phyloP scores from a whole-genome alignment of 2,888 invertebrate species.

The Odontocolon sp. region DNA sequence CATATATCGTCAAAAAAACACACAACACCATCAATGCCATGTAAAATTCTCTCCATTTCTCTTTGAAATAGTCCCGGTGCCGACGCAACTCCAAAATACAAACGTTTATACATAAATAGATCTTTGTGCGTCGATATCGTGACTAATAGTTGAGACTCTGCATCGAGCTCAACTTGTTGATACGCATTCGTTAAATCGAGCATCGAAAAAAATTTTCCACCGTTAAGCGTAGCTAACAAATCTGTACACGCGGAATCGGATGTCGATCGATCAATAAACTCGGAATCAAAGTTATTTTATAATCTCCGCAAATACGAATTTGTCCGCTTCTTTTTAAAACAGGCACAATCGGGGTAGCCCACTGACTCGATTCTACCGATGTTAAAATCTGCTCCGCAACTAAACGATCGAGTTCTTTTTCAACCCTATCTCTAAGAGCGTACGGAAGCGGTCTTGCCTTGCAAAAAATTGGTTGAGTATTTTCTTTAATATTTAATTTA shows the following conservation, averaged over 20 bases:
- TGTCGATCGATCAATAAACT: conserved; percentile 65
- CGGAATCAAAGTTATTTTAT: conserved; percentile 70
- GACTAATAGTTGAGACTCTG: no score
- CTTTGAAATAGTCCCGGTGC: no score
- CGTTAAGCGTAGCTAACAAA: no score
- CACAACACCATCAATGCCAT: conserved; percentile 7
- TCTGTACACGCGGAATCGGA: conserved; percentile 64
- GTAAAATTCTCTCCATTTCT: conserved; percentile 14
- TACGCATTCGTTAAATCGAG: no score
- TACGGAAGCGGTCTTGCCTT: conserved; percentile 67
- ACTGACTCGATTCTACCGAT: conserved; percentile 64
- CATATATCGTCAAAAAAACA: conserved; percentile 29
- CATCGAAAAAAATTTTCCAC: no score
- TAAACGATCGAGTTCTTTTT: conserved; percentile 63
- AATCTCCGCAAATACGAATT: conserved; percentile 74
- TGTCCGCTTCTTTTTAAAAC: conserved; percentile 72
- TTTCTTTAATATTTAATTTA: conserved; percentile 48
- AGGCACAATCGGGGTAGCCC: no score
- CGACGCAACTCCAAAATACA: no score
- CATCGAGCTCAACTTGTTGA: no score
- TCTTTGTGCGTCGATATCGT: no score
- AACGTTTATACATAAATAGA: no score
- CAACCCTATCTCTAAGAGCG: conserved; percentile 62
- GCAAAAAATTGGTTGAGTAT: conserved; percentile 47
- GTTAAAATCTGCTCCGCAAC: conserved; percentile 55